phyloP scores from a whole-genome alignment of 2,888 invertebrate species.

The Euplagia quadripunctaria region DNA sequence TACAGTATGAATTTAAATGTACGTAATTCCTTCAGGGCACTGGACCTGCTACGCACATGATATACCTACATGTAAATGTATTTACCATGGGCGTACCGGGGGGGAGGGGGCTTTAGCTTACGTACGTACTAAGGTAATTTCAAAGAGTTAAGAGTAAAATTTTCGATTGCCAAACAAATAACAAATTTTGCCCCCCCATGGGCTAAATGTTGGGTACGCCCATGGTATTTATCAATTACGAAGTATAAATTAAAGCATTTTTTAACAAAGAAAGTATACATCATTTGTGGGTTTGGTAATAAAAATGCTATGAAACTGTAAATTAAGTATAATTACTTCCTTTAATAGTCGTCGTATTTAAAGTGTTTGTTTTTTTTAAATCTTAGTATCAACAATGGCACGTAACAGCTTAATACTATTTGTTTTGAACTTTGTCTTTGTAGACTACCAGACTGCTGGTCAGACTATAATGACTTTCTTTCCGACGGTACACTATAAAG shows the following conservation, averaged over 20 bases:
- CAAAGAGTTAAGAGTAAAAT: no score
- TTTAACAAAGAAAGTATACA: neutral
- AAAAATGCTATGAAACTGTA: neutral
- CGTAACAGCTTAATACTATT: conserved; percentile 14
- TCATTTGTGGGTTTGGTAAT: neutral
- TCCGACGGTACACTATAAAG: conserved; percentile 48
- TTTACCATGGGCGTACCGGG: no score
- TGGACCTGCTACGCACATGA: neutral
- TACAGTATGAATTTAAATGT: no score
- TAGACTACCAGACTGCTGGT: neutral
- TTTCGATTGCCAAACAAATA: no score
- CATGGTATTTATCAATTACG: neutral
- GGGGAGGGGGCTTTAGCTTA: no score
- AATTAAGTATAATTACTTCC: neutral
- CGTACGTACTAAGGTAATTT: no score
- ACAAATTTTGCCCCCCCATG: no score
- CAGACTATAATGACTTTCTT: conserved; percentile 11
- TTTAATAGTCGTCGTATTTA: neutral
- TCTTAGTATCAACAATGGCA: conserved; percentile 5
- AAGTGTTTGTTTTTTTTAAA: neutral
- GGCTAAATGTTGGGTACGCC: no score
- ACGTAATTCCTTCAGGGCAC: no score
- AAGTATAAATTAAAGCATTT: neutral
- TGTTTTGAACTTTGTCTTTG: conserved; percentile 18
- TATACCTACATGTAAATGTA: no score